These are phyloP conservation scores for Muscicapa adusta DNA, from an alignment of 2,113 vertebrate genomes.

Conservation along the genomic window DNA sequence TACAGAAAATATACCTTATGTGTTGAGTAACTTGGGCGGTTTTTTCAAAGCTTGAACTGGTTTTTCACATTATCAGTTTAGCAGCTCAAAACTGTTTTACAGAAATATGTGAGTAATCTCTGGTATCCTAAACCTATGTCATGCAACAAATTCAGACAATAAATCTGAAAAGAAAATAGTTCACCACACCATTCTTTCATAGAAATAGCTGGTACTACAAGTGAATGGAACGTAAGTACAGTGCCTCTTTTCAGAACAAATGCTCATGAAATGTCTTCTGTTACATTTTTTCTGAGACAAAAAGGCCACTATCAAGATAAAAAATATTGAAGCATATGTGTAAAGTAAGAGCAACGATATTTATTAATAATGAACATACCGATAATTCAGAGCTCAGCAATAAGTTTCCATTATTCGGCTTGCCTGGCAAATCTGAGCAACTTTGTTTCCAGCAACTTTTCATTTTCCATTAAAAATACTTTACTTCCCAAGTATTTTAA, in stretches of 20 bases:
- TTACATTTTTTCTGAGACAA: constrained; percentile 33
- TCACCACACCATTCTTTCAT: background rate
- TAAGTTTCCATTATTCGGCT: constrained; percentile 61
- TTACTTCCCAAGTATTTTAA: background rate
- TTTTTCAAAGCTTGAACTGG: background rate
- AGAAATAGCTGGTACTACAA: constrained; percentile 6
- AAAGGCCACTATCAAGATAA: constrained; percentile 48
- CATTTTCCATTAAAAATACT: background rate
- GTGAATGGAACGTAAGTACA: constrained; percentile 35
- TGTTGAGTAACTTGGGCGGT: background rate
- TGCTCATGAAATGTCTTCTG: constrained; percentile 36
- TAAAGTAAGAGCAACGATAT: constrained; percentile 56
- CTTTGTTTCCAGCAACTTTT: background rate
- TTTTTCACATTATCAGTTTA: background rate
- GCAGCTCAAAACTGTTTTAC: background rate
- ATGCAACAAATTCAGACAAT: background rate
- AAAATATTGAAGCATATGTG: constrained; percentile 25
- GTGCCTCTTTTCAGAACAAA: background rate
- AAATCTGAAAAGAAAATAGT: constrained; percentile 13
- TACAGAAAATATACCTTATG: background rate
- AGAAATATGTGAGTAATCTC: background rate
- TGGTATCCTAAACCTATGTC: background rate
- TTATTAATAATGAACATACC: constrained; percentile 59
- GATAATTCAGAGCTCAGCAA: constrained; percentile 61
- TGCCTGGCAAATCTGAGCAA: constrained; percentile 45